Percentiles rank a stretch among this genome's conserved stretches.
Evolutionary conservation across 1,140 invertebrate genomes (phyloP).

Genomic region (Drosophila obscura): DNA sequence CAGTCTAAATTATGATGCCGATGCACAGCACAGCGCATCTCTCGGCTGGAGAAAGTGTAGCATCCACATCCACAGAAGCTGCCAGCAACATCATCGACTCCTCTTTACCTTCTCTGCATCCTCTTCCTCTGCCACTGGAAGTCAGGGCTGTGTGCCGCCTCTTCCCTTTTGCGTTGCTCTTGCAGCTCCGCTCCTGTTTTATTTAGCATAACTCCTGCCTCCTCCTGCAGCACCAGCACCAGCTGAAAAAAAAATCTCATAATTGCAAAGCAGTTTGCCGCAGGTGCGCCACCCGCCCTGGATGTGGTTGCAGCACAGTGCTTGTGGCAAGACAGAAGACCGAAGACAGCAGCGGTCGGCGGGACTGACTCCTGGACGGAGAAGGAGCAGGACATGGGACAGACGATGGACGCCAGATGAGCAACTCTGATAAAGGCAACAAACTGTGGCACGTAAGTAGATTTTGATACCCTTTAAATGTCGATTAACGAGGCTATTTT

Average conservation of each 20-base stretch:
- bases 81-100: slow-evolving; percentile 70
- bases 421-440: slow-evolving; percentile 70
- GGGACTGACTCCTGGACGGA: slow-evolving; percentile 30
- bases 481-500: too few relatives aligned
- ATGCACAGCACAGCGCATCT: slow-evolving; percentile 53
- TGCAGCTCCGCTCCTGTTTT: slow-evolving; percentile 56
- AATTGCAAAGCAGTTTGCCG: slow-evolving; percentile 82
- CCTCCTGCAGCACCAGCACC: slow-evolving; percentile 42
- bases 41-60: slow-evolving; percentile 72
- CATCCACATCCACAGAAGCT: slow-evolving; percentile 70
- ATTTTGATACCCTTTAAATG: slow-evolving; percentile 30
- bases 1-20: slow-evolving; percentile 83
- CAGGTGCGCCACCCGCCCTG: slow-evolving; percentile 79
- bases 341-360: not conserved
- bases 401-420: slow-evolving; percentile 60
- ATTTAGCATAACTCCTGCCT: slow-evolving; percentile 73
- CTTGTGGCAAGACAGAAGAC: slow-evolving; percentile 4
- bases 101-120: not conserved
- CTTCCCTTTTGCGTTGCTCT: slow-evolving; percentile 74
- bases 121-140: slow-evolving; percentile 18
- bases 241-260: slow-evolving; percentile 65
- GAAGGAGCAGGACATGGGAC: slow-evolving; percentile 6
- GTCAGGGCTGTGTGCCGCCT: slow-evolving; percentile 42
- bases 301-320: slow-evolving; percentile 52
- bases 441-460: slow-evolving; percentile 58